Evolutionary conservation across 2,797 vertebrate genomes (phyloP), one percentile per base, ranked within the genome.

Genomic region (Cuniculus paca): DNA sequence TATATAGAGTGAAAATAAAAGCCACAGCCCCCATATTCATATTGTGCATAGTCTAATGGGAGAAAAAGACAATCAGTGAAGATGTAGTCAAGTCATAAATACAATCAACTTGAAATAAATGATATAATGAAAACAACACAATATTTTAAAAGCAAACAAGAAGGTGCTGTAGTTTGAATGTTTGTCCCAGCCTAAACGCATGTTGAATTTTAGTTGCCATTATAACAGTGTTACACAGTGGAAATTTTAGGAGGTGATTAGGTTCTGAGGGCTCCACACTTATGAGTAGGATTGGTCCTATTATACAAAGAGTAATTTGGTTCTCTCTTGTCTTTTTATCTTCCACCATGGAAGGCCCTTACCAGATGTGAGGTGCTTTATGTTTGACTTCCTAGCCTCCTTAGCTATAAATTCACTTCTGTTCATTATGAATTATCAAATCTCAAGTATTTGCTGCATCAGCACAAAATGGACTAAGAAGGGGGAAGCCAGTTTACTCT

Each of bases 121-220:
- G 13, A 36, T 52, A 42, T 20, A n/a, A 95, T 68, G 22, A 26
- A 16, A 72, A 68, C 16, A 50, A n/a, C 12, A 14, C 22, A 42
- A 34, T 75, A 26, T 63, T 90, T 84, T 85, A 19, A 75, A 68
- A 86, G 70, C 83, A 16, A 93, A 58, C 20, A 81, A 56, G 24
- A 24, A 22, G 5, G 39, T 63, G 81, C 31, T 63, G 8, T 63
- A 34, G 24, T 58, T 54, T 54, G 52, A 54, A 54, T 54, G 52
- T 54, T 54, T 19, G 52, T 54, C 22, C 11, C 14, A n/a, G 6
- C 31, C 36, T 20, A 74, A 75, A n/a, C 31, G 74, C 28, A 26
- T 54, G 12, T 28, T 28, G 52, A 48, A 74, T 52, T 74, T 50
- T 81, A 81, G 45, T 8, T 39, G 7, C 31, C 63, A 34, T 31